Evolutionary conservation across 2,113 vertebrate genomes (phyloP), one percentile per base, ranked within the genome.

Genomic region (Jacana jacana): DNA sequence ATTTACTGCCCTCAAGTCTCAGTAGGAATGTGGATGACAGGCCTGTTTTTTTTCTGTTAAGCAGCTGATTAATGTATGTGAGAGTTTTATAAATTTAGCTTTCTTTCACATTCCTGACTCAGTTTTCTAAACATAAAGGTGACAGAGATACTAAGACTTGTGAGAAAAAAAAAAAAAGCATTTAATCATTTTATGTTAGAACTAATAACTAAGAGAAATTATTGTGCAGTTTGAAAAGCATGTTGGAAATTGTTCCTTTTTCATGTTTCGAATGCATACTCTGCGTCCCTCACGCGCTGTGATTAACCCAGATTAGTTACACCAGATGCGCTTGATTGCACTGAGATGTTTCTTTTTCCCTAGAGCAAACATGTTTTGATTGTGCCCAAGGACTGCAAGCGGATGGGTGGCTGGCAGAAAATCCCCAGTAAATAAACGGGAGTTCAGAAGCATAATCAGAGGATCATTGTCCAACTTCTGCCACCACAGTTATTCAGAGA

Each of bases 261-360:
- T 94, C 95, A 93, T 97, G 94, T 97, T 94, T 95, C 57, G 96
- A 85, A 76, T 96, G 81, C 92, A 81, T 97, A 97, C 97, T 96
- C 83, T 85, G 76, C 96, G 94, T 96, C 96, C 96, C 94, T 98
- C 95, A 96, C 96, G 95, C 97, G 95, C 94, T 96, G 77, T 97
- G 97, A 96, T 98, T 97, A 97, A 96, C 97, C 96, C 97, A 97
- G 97, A 97, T 96, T 97, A 96, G 92, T 96, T 97, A 95, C 93
- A 96, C 96, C 97, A 96, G 97, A 97, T 97, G 95, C 78, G 33
- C 97, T 96, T 97, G 97, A 97, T 98, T 98, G 95, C 97, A 97
- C 97, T 97, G 96, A 98, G 97, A 98, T 95, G 95, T 97, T 97
- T 95, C 96, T 93, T 98, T 97, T 97, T 95, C 96, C 97, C 96